Evolutionary conservation across 2,888 invertebrate genomes (phyloP).

Genomic region (Mongoloraphidia duomilia): DNA sequence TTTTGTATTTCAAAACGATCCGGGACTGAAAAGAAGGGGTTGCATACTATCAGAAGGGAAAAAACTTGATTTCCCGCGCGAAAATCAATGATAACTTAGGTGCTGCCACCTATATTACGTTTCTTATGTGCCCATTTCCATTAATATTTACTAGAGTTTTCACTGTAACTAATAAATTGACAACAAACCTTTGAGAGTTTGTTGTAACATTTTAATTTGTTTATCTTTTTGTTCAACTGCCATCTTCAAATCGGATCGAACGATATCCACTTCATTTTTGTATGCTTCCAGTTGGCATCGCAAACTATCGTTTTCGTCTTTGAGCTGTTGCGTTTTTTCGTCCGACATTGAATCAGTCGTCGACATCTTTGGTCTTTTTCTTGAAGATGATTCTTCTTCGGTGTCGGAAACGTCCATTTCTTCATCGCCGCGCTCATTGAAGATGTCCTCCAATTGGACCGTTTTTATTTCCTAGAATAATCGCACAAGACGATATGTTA

Average conservation of each 20-base stretch:
- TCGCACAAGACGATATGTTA: too few species aligned
- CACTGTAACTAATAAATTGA: too few species aligned
- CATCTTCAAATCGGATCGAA: constrained; percentile 64
- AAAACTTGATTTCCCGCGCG: too few species aligned
- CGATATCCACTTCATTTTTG: constrained; percentile 82
- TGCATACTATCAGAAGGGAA: too few species aligned
- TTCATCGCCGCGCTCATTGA: constrained; percentile 54
- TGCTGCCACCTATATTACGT: too few species aligned
- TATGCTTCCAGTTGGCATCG: constrained; percentile 86
- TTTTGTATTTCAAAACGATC: too few species aligned
- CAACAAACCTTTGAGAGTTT: constrained; percentile 35
- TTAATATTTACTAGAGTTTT: too few species aligned
- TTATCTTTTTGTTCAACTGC: constrained; percentile 74
- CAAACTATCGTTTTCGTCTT: constrained; percentile 82
- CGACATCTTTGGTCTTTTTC: constrained; percentile 21
- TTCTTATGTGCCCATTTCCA: too few species aligned
- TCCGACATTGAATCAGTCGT: constrained; percentile 16
- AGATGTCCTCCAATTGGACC: constrained; percentile 46
- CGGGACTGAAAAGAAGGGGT: too few species aligned
- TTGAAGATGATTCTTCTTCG: constrained; percentile 36
- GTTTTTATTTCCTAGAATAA: constrained; percentile 49
- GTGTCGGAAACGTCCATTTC: constrained; percentile 81
- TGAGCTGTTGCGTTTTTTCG: constrained; percentile 21
- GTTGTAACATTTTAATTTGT: constrained; percentile 60
- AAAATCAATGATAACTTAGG: too few species aligned